Evolutionary conservation across 1,140 invertebrate species (phyloP).

Genomic region (Brachionus plicatilis): DNA sequence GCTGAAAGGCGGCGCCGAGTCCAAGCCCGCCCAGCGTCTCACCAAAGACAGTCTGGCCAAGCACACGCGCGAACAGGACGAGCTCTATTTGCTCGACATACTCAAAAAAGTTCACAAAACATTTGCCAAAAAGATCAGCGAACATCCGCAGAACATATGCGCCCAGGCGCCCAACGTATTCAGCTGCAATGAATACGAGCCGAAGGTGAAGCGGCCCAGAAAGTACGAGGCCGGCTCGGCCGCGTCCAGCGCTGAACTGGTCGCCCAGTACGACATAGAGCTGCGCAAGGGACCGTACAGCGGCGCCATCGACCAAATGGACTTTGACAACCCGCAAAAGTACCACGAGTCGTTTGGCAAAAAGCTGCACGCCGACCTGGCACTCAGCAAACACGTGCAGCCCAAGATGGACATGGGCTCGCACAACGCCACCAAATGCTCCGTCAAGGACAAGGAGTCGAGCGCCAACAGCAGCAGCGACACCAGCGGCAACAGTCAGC

Average conservation of each 20-base stretch:
- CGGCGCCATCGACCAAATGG: background rate
- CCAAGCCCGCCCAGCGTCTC: background rate
- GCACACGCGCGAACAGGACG: conserved; percentile 29
- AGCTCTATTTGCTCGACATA: background rate
- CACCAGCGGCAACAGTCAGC: background rate
- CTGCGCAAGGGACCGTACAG: background rate
- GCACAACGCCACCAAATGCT: background rate
- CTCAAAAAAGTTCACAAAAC: conserved; percentile 30
- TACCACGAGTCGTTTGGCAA: conserved; percentile 28
- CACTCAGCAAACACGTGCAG: background rate
- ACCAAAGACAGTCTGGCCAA: conserved; percentile 18
- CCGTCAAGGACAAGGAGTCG: background rate
- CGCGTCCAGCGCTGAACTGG: background rate
- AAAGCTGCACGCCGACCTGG: conserved; percentile 6
- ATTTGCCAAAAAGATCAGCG: background rate
- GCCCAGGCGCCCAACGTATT: conserved; percentile 23
- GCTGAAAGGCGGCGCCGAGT: background rate
- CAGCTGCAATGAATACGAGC: conserved; percentile 31
- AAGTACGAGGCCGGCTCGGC: background rate
- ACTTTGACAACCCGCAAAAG: conserved; percentile 35
- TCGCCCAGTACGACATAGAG: background rate
- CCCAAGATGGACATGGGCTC: background rate
- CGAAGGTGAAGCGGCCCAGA: background rate
- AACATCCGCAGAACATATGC: conserved; percentile 16
- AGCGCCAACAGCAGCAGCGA: background rate